Evolutionary conservation across 2,888 invertebrate genomes (phyloP), one percentile per base, ranked within the genome.

Genomic region (Acleris holmiana): DNA sequence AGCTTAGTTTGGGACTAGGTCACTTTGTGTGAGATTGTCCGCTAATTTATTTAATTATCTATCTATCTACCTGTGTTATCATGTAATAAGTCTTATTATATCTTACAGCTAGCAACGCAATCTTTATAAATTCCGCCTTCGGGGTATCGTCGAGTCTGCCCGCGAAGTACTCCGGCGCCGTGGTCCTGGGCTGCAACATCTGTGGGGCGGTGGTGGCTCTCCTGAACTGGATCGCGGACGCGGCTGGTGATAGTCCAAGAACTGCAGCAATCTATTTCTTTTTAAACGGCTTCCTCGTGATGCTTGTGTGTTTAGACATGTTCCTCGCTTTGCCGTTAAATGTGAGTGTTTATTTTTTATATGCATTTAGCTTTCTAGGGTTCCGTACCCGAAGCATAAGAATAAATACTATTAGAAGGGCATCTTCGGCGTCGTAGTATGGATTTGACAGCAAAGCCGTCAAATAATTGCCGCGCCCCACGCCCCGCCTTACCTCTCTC

Each of bases 191-290:
- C 57, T 95, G 97, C 89, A 99, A 99, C 85, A 94, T 98, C 54
- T 97, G 98, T 84, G 99, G 99, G 41, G 96, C 97, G 0, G 95
- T 99, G 71, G 95, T 97, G n/a, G 95, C 97, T 48, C 80, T 97
- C 21, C 95, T 98, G 70, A 94, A 94, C 67, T 95, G 98, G 79
- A 80, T 95, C 3, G 94, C 97, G 0, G 83, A 93, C 25, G 78
- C 93, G 49, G 93, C 96, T 76, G 94, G 97, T 44, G 95, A 95
- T 7, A 95, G 95, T 76, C 88, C 92, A 46, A 93, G 97, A 61
- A 98, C 98, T 3, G 95, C 98, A 0, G 99, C 99, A 51, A 98
- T 99, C 76, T 99, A 99, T 91, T 99, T 99, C 90, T 99, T 99
- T 88, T 97, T 98, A 68, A 96, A 97, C 0, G 99, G 99, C 40